Percentiles rank a stretch among this genome's conserved stretches.
Conservation (phyloP, 2,113 vertebrate species). For the Spea multiplicata region DNA sequence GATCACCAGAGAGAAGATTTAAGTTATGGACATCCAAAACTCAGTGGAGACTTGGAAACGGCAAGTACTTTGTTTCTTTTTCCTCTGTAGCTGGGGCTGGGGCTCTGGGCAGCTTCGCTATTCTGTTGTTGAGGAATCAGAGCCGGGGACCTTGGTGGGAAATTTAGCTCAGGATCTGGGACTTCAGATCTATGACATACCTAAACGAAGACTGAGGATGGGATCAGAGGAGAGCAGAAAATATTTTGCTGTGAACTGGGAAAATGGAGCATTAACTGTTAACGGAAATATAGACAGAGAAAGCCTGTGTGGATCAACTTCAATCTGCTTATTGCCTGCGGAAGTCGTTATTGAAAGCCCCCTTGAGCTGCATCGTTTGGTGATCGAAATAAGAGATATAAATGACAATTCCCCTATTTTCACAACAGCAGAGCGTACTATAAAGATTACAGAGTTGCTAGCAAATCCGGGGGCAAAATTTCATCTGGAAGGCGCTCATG, state of each 20-base stretch:
- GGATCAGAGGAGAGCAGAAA: constrained; percentile 68
- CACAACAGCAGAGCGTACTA: constrained; percentile 56
- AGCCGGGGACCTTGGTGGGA: constrained; percentile 74
- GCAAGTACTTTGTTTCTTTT: constrained; percentile 76
- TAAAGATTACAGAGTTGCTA: constrained; percentile 70
- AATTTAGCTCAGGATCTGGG: constrained; percentile 75
- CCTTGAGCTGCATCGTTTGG: constrained; percentile 70
- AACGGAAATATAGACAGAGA: constrained; percentile 76
- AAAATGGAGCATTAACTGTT: constrained; percentile 66
- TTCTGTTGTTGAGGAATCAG: constrained; percentile 74
- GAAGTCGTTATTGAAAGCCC: constrained; percentile 74
- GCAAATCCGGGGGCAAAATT: constrained; percentile 64
- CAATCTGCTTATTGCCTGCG: constrained; percentile 67
- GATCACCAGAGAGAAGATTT: constrained; percentile 50
- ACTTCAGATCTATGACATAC: constrained; percentile 69
- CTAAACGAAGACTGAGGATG: constrained; percentile 66
- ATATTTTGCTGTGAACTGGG: constrained; percentile 69
- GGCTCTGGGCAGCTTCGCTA: constrained; percentile 73
- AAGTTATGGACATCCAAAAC: constrained; percentile 64
- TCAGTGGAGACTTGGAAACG: constrained; percentile 70
- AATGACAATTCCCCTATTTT: constrained; percentile 79
- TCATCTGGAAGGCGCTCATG: constrained; percentile 72
- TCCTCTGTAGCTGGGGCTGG: constrained; percentile 70
- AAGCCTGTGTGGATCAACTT: constrained; percentile 67
- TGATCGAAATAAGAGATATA: constrained; percentile 76